A percentile compares a stretch with the other conserved stretches of the same genome.
Conservation (phyloP, 1,140 invertebrate genomes). For the Lordiphosa mommai region DNA sequence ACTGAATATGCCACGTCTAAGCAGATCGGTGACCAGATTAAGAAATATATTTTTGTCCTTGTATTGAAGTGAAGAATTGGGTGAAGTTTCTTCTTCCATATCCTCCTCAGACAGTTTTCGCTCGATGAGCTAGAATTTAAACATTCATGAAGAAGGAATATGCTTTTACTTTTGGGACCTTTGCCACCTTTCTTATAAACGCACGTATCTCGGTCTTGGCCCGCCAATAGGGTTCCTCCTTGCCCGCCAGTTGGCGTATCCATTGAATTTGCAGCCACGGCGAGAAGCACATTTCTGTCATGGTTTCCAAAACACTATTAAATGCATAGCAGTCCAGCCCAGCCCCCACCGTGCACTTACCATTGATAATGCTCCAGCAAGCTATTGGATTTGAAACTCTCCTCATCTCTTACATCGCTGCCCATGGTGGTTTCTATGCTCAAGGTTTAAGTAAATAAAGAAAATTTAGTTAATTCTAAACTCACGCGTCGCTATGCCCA, state of each 20-base stretch:
- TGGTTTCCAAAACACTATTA: slow-evolving; percentile 58
- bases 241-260: slow-evolving; percentile 36
- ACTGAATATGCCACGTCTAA: slow-evolving; percentile 48
- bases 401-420: slow-evolving; percentile 36
- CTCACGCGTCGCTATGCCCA: slow-evolving; percentile 67
- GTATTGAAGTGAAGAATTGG: neutral
- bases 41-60: slow-evolving; percentile 61
- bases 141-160: neutral
- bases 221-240: slow-evolving; percentile 33
- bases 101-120: slow-evolving; percentile 43
- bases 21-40: slow-evolving; percentile 52
- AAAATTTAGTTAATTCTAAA: neutral
- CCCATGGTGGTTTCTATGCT: slow-evolving; percentile 72
- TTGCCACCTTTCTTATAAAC: slow-evolving; percentile 53
- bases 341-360: slow-evolving; percentile 32
- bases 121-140: slow-evolving; percentile 35
- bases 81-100: neutral
- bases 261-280: slow-evolving; percentile 50
- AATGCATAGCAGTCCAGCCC: slow-evolving; percentile 30
- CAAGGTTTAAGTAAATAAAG: neutral
- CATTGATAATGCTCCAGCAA: slow-evolving; percentile 55
- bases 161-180: rapidly evolving
- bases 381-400: slow-evolving; percentile 30
- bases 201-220: slow-evolving; percentile 51
- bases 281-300: slow-evolving; percentile 72